Base-by-base conservation (phyloP, 2,888 invertebrate genomes). In the Acanthopleura granulata region DNA sequence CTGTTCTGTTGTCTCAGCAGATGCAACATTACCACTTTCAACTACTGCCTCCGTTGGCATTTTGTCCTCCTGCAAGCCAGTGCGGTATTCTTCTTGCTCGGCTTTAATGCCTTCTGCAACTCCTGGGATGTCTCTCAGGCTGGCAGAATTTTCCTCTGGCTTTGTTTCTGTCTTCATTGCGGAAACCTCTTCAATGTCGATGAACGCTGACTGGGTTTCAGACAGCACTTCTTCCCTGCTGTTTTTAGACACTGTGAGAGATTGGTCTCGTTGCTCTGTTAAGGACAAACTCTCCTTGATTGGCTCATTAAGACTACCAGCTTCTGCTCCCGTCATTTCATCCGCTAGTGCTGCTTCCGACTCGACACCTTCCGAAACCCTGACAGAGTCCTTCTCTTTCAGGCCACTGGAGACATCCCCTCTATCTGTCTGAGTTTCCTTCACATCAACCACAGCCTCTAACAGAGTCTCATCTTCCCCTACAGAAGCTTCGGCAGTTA, bases 401-500 rank as follows among this genome's bases (percentile, higher is more conserved):
- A 22, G 18, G 12, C n/a, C 18, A 18, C 12, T 22, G 6, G 18
- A 22, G 57, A 27, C 27, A 66, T 66, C 66, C 1, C 25, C 66
- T 66, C 25, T 66, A 6, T 66, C 66, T 27, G 66, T 66, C 29
- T 66, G 66, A 25, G 66, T 66, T 27, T 66, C 66, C 14, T 66
- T 66, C 22, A 66, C 66, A 66, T 27, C 66, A 15, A 66, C 66
- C 6, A 66, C 66, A 3, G 29, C 66, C 25, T 66, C 66, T 27
- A 66, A 27, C 16, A 16, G 15, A 6, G 66, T 66, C 22, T 27
- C 29, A 66, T 66, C 66, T 27, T 66, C 66, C 6, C 66, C 66
- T 27, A 66, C 66, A 27, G 66, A 66, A 25, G 66, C 66, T 66
- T 66, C 66, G 6, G 66, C 66, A 22, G 66, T 66, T 16, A 66